Evolutionary conservation across 2,797 vertebrate species (phyloP).

Genomic region (Morus bassanus): DNA sequence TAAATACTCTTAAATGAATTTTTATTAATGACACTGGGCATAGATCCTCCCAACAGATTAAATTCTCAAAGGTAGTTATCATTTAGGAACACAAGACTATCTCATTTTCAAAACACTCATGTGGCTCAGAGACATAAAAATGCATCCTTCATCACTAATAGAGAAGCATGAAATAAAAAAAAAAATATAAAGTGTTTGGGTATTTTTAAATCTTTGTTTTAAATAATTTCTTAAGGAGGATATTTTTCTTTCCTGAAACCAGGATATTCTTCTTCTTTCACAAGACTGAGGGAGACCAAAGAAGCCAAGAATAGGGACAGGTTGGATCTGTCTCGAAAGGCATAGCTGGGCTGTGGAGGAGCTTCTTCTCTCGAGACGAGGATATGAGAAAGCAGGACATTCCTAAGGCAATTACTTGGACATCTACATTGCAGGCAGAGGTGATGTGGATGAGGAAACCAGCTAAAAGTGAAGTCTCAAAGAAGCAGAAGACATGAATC

Average conservation of each 20-base stretch:
- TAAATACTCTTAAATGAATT: background rate
- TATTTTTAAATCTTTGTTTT: background rate
- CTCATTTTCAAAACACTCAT: background rate
- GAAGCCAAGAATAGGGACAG: background rate
- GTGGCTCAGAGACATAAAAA: background rate
- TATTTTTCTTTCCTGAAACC: background rate
- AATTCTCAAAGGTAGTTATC: background rate
- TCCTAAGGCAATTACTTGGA: background rate
- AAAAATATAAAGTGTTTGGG: accelerated
- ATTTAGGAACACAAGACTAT: background rate
- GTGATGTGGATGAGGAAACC: background rate
- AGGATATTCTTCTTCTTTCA: background rate
- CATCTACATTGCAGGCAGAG: background rate
- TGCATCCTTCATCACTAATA: background rate
- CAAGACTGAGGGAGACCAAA: background rate
- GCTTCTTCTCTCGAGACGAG: background rate
- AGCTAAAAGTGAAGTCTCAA: background rate
- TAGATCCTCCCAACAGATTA: background rate
- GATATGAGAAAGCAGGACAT: background rate
- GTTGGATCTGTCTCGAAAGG: background rate
- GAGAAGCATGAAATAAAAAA: background rate
- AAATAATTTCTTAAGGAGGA: background rate
- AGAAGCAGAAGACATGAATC: background rate
- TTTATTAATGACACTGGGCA: background rate
- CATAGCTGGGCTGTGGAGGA: background rate